Evolutionary conservation across 1,140 invertebrate species (phyloP).

Genomic region (Musca domestica): DNA sequence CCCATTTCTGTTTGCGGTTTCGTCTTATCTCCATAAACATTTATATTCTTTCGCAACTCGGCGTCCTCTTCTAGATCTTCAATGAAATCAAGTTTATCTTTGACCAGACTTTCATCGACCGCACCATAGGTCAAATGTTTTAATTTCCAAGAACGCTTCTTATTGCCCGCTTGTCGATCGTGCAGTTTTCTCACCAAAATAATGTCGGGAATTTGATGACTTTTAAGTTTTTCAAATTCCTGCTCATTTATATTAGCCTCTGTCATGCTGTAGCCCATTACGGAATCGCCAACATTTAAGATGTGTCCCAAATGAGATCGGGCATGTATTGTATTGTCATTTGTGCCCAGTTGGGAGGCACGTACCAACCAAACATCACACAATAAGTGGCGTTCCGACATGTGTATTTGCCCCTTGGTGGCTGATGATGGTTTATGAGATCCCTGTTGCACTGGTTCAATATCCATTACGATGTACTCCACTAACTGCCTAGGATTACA

Average conservation of each 20-base stretch:
- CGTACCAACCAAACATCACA: slow-evolving; percentile 93
- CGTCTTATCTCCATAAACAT: slow-evolving; percentile 81
- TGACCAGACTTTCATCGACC: slow-evolving; percentile 64
- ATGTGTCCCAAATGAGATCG: slow-evolving; percentile 93
- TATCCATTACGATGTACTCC: slow-evolving; percentile 94
- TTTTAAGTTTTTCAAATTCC: slow-evolving; percentile 81
- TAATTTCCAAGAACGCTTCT: slow-evolving; percentile 88
- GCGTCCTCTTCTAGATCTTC: slow-evolving; percentile 97
- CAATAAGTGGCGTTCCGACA: slow-evolving; percentile 84
- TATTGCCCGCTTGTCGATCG: slow-evolving; percentile 67
- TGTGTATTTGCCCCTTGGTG: slow-evolving; percentile 71
- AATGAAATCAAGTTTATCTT: slow-evolving; percentile 91
- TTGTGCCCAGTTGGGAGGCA: slow-evolving; percentile 82
- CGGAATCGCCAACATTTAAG: slow-evolving; percentile 89
- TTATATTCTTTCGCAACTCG: slow-evolving; percentile 83
- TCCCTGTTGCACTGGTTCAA: slow-evolving; percentile 78
- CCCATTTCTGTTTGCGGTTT: slow-evolving; percentile 66
- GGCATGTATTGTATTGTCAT: slow-evolving; percentile 79
- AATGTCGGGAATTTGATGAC: slow-evolving; percentile 78
- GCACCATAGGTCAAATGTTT: slow-evolving; percentile 77
- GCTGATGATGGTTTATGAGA: slow-evolving; percentile 68
- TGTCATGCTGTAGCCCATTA: slow-evolving; percentile 85
- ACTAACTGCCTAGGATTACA: slow-evolving; percentile 87
- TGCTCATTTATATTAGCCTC: slow-evolving; percentile 89
- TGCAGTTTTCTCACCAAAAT: slow-evolving; percentile 93